Base-by-base conservation (phyloP, 2,888 invertebrate species). In the Dynastes hyllus region DNA sequence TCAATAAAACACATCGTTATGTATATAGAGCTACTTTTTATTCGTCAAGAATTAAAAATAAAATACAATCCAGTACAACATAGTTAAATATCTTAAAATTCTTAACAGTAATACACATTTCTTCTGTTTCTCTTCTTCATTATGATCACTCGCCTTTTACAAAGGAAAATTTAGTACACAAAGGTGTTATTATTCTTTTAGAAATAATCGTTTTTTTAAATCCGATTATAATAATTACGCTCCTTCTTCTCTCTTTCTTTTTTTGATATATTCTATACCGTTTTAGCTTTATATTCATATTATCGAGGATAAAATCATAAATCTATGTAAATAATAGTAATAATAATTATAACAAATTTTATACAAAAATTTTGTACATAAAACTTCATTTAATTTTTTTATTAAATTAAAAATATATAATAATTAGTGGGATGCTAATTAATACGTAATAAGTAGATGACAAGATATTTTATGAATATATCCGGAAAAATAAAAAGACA, bases 1-100 rank as follows among this genome's bases (percentile, higher is more conserved):
- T 16, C 6, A 75, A 75, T 75, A 75, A 75, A 61, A 75, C 61
- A 13, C 4, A 63, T 2, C n/a, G 9, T 63, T 63, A 27, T 61
- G 32, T 75, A 71, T 61, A 75, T 75, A 80, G 78, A 73, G 73
- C 69, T 80, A 77, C 40, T 77, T 40, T 80, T 78, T 75, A 80
- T 75, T 80, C 66, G 58, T 80, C 66, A 78, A 77, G 79, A 81
- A 82, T 82, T 82, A 84, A 84, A 87, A 87, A 87, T 87, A 87
- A 87, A 87, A 85, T 87, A 87, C 87, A 87, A 86, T 85, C 87
- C 86, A 85, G 83, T 85, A 80, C 85, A 87, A 87, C 87, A 87
- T 84, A 85, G 85, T 87, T 87, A 87, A 87, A 88, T 87, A 88
- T 87, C 85, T 87, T 85, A 85, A 84, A 82, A 80, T 80, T 83